Percentiles rank a stretch among this genome's conserved stretches.
Evolutionary conservation across 2,888 invertebrate species (phyloP).

Genomic region (Acronicta aceris): DNA sequence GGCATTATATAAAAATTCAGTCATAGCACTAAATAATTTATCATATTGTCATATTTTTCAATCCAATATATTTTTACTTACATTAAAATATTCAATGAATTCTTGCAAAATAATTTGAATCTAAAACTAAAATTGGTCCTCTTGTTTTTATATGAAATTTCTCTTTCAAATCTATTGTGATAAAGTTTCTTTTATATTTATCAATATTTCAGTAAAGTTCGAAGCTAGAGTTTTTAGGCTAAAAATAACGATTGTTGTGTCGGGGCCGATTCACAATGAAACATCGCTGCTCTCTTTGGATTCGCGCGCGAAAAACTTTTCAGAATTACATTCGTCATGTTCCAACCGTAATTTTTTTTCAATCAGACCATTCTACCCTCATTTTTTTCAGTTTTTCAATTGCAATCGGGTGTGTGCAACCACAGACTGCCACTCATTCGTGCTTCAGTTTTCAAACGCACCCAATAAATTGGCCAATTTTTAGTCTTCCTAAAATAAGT

Average conservation of each 20-base stretch:
- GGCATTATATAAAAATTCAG: background rate
- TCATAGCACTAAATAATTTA: too few species aligned
- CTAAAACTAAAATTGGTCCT: background rate
- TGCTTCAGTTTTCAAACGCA: constrained; percentile 48
- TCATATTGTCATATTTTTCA: background rate
- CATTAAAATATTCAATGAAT: background rate
- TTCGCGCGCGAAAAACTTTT: constrained; percentile 42
- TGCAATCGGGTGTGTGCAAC: constrained; percentile 46
- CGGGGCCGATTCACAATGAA: constrained; percentile 11
- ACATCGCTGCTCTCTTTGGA: constrained; percentile 12
- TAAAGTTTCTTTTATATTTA: background rate
- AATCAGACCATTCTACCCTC: constrained; percentile 53
- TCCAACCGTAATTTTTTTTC: constrained; percentile 44
- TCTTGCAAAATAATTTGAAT: background rate
- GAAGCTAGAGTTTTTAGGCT: background rate
- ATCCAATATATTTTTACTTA: background rate
- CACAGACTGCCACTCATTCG: constrained; percentile 49
- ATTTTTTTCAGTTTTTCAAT: constrained; percentile 48
- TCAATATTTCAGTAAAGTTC: background rate
- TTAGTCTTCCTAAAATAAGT: constrained; percentile 11
- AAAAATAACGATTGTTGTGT: constrained; percentile 9
- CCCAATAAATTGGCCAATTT: constrained; percentile 35
- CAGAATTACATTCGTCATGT: constrained; percentile 46
- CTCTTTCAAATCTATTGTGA: background rate
- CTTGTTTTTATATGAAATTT: background rate